These are phyloP conservation scores for Calephelis virginiensis DNA, from an alignment of 1,140 invertebrate genomes.

Conservation along the genomic window DNA sequence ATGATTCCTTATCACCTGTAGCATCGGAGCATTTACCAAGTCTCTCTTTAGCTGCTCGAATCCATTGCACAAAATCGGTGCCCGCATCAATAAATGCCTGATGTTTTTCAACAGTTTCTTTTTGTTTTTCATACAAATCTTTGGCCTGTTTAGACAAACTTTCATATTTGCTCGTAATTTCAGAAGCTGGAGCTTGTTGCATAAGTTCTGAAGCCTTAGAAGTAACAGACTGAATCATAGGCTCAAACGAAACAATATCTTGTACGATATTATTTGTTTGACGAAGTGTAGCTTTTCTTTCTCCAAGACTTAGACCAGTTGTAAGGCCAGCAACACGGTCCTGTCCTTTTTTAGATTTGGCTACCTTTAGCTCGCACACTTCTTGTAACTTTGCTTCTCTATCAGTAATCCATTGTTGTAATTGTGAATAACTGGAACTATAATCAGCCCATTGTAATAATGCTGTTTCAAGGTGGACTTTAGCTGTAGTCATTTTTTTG, in stretches of 20 bases:
- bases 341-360: conserved; percentile 86
- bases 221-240: conserved; percentile 95
- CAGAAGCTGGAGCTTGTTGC: conserved; percentile 90
- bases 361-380: conserved; percentile 92
- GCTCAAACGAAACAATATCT: conserved; percentile 96
- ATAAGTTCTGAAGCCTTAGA: conserved; percentile 93
- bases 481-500: conserved; percentile 94
- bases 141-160: conserved; percentile 93
- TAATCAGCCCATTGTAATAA: conserved; percentile 97
- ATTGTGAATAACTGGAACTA: conserved; percentile 92
- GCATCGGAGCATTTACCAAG: conserved; percentile 96
- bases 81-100: conserved; percentile 94
- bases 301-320: conserved; percentile 87
- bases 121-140: conserved; percentile 93
- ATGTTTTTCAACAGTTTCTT: conserved; percentile 93
- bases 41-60: conserved; percentile 91
- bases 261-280: conserved; percentile 96
- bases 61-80: conserved; percentile 95
- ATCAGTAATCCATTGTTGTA: conserved; percentile 97
- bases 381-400: conserved; percentile 96
- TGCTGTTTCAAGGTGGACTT: conserved; percentile 94
- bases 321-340: conserved; percentile 83
- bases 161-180: conserved; percentile 94
- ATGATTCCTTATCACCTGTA: conserved; percentile 94
- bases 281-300: conserved; percentile 92